Percentiles rank a stretch among this genome's conserved stretches.
Conservation (phyloP, 2,888 invertebrate genomes). For the Sinotaia quadrata region DNA sequence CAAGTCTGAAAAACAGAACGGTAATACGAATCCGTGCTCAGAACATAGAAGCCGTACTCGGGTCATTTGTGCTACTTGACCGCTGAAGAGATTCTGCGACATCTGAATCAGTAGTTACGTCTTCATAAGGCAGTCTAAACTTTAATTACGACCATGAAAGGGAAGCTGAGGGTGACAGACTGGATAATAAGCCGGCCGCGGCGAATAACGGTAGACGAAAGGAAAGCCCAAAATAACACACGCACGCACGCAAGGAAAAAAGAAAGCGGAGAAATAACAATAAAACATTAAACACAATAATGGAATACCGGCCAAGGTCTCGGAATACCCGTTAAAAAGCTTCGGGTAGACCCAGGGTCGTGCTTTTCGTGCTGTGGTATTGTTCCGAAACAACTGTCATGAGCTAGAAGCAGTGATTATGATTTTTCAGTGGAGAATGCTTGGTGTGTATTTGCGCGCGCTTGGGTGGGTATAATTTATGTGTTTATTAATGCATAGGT, state of each 20-base stretch:
- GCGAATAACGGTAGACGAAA: background rate
- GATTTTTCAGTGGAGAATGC: too few relatives aligned
- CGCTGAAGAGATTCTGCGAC: too few relatives aligned
- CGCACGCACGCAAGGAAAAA: background rate
- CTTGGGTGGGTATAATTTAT: too few relatives aligned
- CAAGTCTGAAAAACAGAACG: too few relatives aligned
- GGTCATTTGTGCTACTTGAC: too few relatives aligned
- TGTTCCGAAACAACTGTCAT: conserved; percentile 12
- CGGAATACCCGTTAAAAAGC: background rate
- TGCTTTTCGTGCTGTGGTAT: background rate
- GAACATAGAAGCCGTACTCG: too few relatives aligned
- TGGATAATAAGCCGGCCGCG: background rate
- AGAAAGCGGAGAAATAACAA: background rate
- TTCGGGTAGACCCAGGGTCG: background rate
- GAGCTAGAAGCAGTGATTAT: background rate
- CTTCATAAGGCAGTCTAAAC: background rate
- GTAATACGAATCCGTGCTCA: too few relatives aligned
- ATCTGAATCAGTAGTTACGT: too few relatives aligned
- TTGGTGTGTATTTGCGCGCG: too few relatives aligned
- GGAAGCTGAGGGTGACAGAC: background rate
- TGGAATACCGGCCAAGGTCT: background rate
- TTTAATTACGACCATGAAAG: conserved; percentile 7
- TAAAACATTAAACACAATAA: background rate
- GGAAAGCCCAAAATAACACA: background rate
- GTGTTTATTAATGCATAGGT: too few relatives aligned